Evolutionary conservation across 2,113 vertebrate genomes (phyloP).

Genomic region (Elgaria multicarinata): DNA sequence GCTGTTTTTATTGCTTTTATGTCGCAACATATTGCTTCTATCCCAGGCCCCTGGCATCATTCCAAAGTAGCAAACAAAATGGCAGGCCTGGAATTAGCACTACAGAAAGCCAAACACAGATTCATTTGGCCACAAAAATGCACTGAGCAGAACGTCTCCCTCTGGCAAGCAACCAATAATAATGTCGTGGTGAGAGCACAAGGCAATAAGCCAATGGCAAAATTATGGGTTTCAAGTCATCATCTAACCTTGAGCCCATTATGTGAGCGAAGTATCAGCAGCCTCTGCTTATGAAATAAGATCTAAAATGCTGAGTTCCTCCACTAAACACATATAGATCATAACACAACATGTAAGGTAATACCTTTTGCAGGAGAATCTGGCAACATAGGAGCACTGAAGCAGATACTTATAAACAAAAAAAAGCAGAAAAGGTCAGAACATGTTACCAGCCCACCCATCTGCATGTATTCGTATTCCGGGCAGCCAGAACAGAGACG

Average conservation of each 20-base stretch:
- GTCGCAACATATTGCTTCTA: slow-evolving; percentile 54
- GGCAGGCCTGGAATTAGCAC: slow-evolving; percentile 41
- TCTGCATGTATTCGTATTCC: neutral
- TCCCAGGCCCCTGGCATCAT: slow-evolving; percentile 44
- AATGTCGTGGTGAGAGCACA: accelerated
- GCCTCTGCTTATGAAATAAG: neutral
- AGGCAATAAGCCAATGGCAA: slow-evolving; percentile 4
- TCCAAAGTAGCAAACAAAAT: slow-evolving; percentile 62
- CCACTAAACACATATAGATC: neutral
- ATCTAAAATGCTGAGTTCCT: neutral
- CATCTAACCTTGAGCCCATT: neutral
- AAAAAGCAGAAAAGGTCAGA: neutral
- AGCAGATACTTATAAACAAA: neutral
- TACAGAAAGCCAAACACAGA: neutral
- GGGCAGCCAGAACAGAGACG: neutral
- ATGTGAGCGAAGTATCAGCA: neutral
- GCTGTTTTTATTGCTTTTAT: slow-evolving; percentile 41
- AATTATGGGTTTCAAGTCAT: slow-evolving; percentile 5
- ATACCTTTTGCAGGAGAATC: neutral
- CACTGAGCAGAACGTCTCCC: slow-evolving; percentile 30
- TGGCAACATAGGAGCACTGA: neutral
- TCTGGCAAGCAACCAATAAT: slow-evolving; percentile 49
- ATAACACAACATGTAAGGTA: neutral
- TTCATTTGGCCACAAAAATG: slow-evolving; percentile 18
- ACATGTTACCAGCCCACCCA: too few relatives aligned